These are phyloP conservation scores for Monochamus saltuarius DNA, from an alignment of 1,140 invertebrate genomes.

Conservation along the genomic window DNA sequence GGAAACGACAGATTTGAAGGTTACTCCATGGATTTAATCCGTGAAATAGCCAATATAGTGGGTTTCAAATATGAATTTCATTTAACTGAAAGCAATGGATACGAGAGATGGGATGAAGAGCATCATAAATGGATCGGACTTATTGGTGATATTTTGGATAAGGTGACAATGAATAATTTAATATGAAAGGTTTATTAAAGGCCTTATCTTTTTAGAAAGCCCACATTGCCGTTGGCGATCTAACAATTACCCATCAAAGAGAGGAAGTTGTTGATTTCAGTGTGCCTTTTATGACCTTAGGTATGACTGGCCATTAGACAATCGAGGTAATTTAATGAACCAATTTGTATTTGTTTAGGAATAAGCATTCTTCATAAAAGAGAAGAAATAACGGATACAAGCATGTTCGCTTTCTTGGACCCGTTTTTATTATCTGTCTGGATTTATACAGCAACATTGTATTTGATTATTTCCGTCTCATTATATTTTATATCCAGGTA, in stretches of 20 bases:
- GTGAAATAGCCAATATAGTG: constrained; percentile 69
- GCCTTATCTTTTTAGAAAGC: constrained; percentile 67
- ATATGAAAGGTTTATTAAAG: background rate
- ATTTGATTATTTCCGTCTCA: constrained; percentile 71
- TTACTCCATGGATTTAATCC: constrained; percentile 79
- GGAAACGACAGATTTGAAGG: constrained; percentile 71
- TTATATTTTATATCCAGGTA: constrained; percentile 32
- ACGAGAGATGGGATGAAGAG: constrained; percentile 68
- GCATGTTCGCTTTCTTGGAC: constrained; percentile 83
- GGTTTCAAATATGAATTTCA: constrained; percentile 77
- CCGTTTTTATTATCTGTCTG: constrained; percentile 89
- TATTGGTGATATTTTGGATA: constrained; percentile 76
- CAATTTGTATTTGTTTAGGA: constrained; percentile 17
- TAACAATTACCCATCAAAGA: constrained; percentile 87
- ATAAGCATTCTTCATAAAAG: constrained; percentile 73
- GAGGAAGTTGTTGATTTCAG: constrained; percentile 85
- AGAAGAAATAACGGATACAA: constrained; percentile 66
- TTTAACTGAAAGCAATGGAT: constrained; percentile 65
- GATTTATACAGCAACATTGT: constrained; percentile 87
- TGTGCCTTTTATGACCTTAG: constrained; percentile 86
- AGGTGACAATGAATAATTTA: constrained; percentile 55
- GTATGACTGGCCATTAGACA: constrained; percentile 47
- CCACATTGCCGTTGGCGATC: constrained; percentile 87
- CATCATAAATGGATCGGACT: constrained; percentile 83
- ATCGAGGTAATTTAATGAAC: background rate